These are phyloP conservation scores for Drosophila bocqueti DNA, from an alignment of 1,140 invertebrate species.

Conservation along the genomic window DNA sequence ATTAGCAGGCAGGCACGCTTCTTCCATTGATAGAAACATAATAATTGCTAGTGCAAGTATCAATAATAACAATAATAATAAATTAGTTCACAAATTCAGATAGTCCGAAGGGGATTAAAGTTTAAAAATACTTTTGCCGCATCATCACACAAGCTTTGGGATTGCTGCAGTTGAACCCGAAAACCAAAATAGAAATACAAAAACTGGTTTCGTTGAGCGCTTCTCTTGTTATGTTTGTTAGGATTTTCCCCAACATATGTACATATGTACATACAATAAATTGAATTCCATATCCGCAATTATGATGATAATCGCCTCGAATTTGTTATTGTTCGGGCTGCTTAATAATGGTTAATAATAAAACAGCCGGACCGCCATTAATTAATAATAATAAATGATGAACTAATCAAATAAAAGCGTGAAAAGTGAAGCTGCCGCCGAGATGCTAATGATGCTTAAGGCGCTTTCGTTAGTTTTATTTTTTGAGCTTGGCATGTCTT, in stretches of 20 bases:
- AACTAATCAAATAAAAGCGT: conserved; percentile 81
- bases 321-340: conserved; percentile 44
- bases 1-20: too few relatives aligned
- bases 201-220: conserved; percentile 32
- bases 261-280: conserved; percentile 1
- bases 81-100: not conserved
- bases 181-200: conserved; percentile 20
- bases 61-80: not conserved
- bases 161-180: conserved; percentile 51
- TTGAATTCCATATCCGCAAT: conserved; percentile 71
- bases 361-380: conserved; percentile 50
- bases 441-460: conserved; percentile 29
- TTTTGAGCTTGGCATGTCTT: not conserved
- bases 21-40: not conserved
- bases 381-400: conserved; percentile 80
- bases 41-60: not conserved
- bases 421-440: conserved; percentile 63
- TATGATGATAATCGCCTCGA: conserved; percentile 69
- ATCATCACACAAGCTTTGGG: conserved; percentile 28
- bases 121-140: conserved; percentile 48
- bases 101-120: conserved; percentile 7
- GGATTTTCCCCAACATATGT: conserved; percentile 45
- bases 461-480: conserved; percentile 35
- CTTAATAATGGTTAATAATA: conserved; percentile 46
- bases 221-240: conserved; percentile 35